Evolutionary conservation across 92 coral and sea anemone genomes (phyloP), one percentile per base, ranked within the genome.

Genomic region (Umimayanthus kanabou): DNA sequence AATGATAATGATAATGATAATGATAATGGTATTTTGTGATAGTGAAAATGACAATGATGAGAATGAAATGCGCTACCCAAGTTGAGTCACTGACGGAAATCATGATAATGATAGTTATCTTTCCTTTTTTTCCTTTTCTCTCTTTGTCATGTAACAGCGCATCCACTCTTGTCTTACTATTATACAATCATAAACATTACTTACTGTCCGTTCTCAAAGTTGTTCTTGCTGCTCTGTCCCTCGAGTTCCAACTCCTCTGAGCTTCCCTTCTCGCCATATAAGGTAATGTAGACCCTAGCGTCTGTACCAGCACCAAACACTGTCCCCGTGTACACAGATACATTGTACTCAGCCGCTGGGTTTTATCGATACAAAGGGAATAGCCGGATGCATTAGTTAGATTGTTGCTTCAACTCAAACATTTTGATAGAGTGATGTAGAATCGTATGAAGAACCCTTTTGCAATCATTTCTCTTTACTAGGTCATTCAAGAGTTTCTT

Each of bases 241-340:
- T 97, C 94, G 74, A 97, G 93, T 69, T 92, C 95, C 72, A 91
- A 80, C 66, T 90, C 94, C 67, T 91, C 90, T 16, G 99, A 92
- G 76, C 81, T 90, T 25, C 96, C 94, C 33, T 94, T 95, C 47
- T 93, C 96, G 55, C 99, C 99, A 80, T 82, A 93, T 49, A 97
- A 75, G 77, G 97, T 95, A 58, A 95, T 89, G 70, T 79, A 94
- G 4, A 97, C 99, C 37, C 94, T 91, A 4, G 99, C 98, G 86
- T 97, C 99, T 25, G 99, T 97, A 29, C 99, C 99, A 10, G 99
- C 99, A 53, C 99, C 98, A 89, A 97, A 97, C 89, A 85, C 87
- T 73, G 93, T 87, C 30, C 99, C 99, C 15, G 98, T 97, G 92
- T 80, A 91, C n/a, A 94, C 92, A 22, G 92, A 77, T 5, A 97